Conservation (phyloP, 2,888 invertebrate species). For the Acanthoscelides obtectus region DNA sequence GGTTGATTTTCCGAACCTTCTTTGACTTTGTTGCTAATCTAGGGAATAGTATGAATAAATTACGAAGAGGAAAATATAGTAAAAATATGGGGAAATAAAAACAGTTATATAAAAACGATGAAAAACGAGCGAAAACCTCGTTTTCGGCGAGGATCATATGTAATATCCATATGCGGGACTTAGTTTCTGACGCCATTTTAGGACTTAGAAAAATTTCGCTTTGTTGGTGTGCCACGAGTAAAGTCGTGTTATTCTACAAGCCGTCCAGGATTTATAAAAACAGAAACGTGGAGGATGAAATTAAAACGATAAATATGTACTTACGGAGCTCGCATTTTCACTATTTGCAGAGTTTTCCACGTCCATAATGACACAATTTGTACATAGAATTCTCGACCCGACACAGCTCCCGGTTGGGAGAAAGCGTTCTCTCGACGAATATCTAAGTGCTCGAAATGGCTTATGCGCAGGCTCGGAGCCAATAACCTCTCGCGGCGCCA, state of each 20-base stretch:
- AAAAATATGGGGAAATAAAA: slow-evolving; percentile 1
- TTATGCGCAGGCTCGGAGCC: slow-evolving; percentile 57
- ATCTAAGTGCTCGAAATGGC: slow-evolving; percentile 57
- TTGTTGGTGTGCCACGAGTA: slow-evolving; percentile 49
- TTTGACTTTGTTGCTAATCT: slow-evolving; percentile 30
- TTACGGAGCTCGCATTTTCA: slow-evolving; percentile 58
- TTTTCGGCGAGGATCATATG: neutral
- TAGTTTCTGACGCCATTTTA: slow-evolving; percentile 82
- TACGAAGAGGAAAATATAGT: slow-evolving; percentile 4
- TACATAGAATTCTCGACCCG: slow-evolving; percentile 26
- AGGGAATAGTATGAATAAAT: slow-evolving; percentile 7
- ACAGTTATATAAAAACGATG: neutral
- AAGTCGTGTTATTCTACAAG: slow-evolving; percentile 33
- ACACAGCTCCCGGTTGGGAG: slow-evolving; percentile 17
- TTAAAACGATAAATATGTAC: slow-evolving; percentile 44
- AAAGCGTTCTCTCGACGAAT: slow-evolving; percentile 27
- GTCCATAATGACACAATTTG: slow-evolving; percentile 56
- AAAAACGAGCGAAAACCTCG: slow-evolving; percentile 3
- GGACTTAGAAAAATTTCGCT: slow-evolving; percentile 63
- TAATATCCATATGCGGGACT: slow-evolving; percentile 52
- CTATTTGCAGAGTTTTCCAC: slow-evolving; percentile 59
- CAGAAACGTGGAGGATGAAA: slow-evolving; percentile 23
- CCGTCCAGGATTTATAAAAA: slow-evolving; percentile 22
- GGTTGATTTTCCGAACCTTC: slow-evolving; percentile 32
- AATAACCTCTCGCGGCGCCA: slow-evolving; percentile 26